These are phyloP conservation scores for Chionis minor DNA, from an alignment of 2,113 vertebrate genomes.

Conservation along the genomic window DNA sequence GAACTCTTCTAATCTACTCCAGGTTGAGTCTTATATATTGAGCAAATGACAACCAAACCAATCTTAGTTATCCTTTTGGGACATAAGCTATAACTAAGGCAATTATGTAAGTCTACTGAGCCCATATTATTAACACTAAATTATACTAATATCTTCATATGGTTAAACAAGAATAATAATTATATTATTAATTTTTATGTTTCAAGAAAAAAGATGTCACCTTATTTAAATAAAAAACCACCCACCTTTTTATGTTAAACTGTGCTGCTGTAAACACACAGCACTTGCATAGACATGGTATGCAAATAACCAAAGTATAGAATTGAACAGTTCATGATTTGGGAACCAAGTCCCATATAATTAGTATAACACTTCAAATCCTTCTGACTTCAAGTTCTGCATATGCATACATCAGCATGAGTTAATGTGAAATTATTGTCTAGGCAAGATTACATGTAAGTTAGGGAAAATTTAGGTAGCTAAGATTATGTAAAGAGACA, in stretches of 20 bases:
- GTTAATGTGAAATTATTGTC: slow-evolving; percentile 13
- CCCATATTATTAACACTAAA: not conserved
- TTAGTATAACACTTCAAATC: slow-evolving; percentile 44
- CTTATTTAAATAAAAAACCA: not conserved
- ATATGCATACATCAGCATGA: slow-evolving; percentile 48
- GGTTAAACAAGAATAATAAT: not conserved
- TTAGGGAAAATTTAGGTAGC: not conserved
- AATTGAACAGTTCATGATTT: slow-evolving; percentile 35
- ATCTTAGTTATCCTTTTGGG: not conserved
- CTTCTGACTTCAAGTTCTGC: slow-evolving; percentile 43
- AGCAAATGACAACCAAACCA: not conserved
- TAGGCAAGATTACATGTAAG: not conserved
- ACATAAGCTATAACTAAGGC: not conserved
- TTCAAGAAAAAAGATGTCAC: not conserved
- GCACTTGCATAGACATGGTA: not conserved
- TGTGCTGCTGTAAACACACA: not conserved
- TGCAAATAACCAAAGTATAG: slow-evolving; percentile 28
- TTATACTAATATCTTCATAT: not conserved
- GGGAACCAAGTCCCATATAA: slow-evolving; percentile 26
- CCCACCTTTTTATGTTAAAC: not conserved
- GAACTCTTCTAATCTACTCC: not conserved
- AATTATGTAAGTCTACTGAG: not conserved
- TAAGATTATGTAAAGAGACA: not conserved
- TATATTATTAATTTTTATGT: not conserved
- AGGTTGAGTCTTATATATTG: not conserved